Conservation (phyloP, 2,113 vertebrate species). For the Corydoras sp. region DNA sequence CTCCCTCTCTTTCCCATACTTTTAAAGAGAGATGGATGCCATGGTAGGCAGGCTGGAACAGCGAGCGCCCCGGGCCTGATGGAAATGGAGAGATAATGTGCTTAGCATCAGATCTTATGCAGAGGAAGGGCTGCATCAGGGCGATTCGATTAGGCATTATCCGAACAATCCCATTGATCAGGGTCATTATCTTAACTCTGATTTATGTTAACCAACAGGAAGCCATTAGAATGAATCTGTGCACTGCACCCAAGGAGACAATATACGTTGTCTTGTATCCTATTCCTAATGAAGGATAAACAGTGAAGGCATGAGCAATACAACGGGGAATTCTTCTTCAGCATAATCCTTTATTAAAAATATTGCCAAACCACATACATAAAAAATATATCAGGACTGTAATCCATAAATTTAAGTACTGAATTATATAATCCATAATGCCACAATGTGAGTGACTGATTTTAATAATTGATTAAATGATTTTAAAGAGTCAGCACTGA, state of each 20-base stretch:
- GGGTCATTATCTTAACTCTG: conserved; percentile 46
- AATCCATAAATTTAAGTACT: no score
- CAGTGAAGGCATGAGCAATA: conserved; percentile 17
- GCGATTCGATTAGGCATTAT: conserved; percentile 48
- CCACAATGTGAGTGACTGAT: no score
- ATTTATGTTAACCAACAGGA: conserved; percentile 52
- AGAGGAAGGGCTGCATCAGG: conserved; percentile 46
- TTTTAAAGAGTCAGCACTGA: no score
- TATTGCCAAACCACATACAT: no score
- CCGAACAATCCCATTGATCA: conserved; percentile 51
- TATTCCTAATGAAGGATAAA: conserved; percentile 39
- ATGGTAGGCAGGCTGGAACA: conserved; percentile 27
- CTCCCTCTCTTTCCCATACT: conserved; percentile 8
- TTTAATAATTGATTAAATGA: no score
- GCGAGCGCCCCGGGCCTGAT: conserved; percentile 38
- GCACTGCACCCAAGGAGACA: conserved; percentile 18
- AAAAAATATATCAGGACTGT: no score
- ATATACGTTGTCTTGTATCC: conserved; percentile 26
- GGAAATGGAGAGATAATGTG: conserved; percentile 49
- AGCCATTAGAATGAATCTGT: conserved; percentile 39
- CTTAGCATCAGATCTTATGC: conserved; percentile 47
- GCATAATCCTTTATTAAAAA: not conserved
- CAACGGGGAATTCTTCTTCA: not conserved
- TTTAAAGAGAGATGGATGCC: conserved; percentile 28
- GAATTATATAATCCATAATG: no score